A percentile compares a stretch with the other conserved stretches of the same genome.
Conservation (phyloP, 1,140 invertebrate genomes). For the Brachionus plicatilis region DNA sequence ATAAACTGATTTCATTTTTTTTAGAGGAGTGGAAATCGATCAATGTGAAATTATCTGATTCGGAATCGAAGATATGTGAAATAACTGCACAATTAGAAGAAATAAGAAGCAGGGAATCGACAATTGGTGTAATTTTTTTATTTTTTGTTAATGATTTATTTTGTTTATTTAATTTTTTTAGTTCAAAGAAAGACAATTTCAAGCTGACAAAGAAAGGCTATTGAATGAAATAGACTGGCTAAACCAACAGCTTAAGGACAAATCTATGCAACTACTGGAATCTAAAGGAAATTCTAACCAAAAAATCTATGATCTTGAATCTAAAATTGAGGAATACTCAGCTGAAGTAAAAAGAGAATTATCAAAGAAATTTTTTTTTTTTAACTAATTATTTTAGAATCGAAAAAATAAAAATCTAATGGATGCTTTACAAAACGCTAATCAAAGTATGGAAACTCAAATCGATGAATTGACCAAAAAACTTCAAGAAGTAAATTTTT, state of each 20-base stretch:
- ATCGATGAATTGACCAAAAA: slow-evolving; percentile 67
- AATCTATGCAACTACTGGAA: slow-evolving; percentile 21
- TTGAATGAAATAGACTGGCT: slow-evolving; percentile 41
- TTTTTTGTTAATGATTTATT: background rate
- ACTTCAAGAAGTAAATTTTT: slow-evolving; percentile 61
- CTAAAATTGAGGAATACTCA: slow-evolving; percentile 70
- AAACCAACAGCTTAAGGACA: slow-evolving; percentile 33
- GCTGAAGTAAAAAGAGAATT: slow-evolving; percentile 70
- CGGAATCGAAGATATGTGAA: slow-evolving; percentile 40
- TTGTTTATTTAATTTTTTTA: background rate
- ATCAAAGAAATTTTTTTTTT: slow-evolving; percentile 57
- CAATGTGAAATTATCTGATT: slow-evolving; percentile 50
- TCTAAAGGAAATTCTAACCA: slow-evolving; percentile 44
- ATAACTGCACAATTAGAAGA: slow-evolving; percentile 28
- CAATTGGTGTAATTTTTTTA: background rate
- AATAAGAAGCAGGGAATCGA: background rate
- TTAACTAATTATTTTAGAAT: background rate
- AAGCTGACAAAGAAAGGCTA: slow-evolving; percentile 36
- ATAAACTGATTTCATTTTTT: background rate
- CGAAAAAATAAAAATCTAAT: slow-evolving; percentile 63
- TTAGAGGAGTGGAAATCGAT: slow-evolving; percentile 54
- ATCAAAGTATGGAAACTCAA: slow-evolving; percentile 63
- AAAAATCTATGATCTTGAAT: slow-evolving; percentile 72
- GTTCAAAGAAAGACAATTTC: slow-evolving; percentile 36
- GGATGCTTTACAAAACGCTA: slow-evolving; percentile 62